Base-by-base conservation (phyloP, 2,888 invertebrate genomes). In the Melipona bicolor region DNA sequence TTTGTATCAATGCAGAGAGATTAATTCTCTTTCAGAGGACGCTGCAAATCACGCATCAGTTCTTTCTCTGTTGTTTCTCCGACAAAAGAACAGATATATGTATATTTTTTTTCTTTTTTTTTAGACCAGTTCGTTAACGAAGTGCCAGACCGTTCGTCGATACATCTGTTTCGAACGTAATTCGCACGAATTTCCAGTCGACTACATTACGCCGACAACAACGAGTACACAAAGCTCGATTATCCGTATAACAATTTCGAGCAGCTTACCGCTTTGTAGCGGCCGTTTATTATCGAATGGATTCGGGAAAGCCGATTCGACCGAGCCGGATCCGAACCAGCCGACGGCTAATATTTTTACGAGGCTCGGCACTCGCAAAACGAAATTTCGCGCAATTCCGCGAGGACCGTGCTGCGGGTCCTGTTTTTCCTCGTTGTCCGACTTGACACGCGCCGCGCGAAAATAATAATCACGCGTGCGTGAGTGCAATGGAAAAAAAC, bases 171-270 rank as follows among this genome's bases (percentile, higher is more conserved):
- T 9, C 50, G 2, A 21, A 2, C 11, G 74, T 65, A 27, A 65
- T 56, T 54, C 54, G 19, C 21, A 36, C 9, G 19, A 75, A 67
- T 43, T 49, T 54, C 65, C 43, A 67, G 21, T 15, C 54, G 24
- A 13, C 36, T 32, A 74, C 36, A 49, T 50, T 50, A 50, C 73
- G 32, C 19, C 15, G 43, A 49, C 43, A 43, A 43, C 27, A 61
- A 61, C 59, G 59, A n/a, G 15, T 24, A 56, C 5, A 17, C 61
- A 32, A 72, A 68, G 49, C 68, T 62, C 67, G 67, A 72, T 72
- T 61, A 81, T 79, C 68, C 24, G 68, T n/a, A 52, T 59, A 81
- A 79, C 79, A 68, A 65, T 81, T 72, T 49, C 21, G 50, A 36
- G 36, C 72, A 61, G 80, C 79, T 81, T 79, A 68, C 49, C 32